Evolutionary conservation across 2,113 vertebrate genomes (phyloP).

Genomic region (Sylvietta virens): DNA sequence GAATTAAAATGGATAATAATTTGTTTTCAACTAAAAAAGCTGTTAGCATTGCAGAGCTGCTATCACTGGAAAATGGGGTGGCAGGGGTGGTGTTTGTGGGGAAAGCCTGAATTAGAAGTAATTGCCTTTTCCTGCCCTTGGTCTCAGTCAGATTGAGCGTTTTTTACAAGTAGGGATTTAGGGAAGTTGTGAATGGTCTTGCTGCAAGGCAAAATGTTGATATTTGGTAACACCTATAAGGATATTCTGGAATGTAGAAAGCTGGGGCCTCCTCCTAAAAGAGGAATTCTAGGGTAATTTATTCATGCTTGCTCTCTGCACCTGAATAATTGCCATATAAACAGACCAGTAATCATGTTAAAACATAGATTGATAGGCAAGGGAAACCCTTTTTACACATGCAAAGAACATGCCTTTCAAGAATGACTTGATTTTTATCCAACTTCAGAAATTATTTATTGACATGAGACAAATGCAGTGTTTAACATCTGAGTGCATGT

Average conservation of each 20-base stretch:
- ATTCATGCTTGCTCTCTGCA: not conserved
- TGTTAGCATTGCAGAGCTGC: not conserved
- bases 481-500: not conserved
- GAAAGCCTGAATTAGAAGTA: not conserved
- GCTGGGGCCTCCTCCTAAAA: not conserved
- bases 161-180: not conserved
- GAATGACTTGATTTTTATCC: not conserved
- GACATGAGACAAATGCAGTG: not conserved
- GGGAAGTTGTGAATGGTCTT: not conserved
- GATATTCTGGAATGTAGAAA: not conserved
- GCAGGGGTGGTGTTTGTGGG: rapidly evolving
- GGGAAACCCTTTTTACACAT: not conserved
- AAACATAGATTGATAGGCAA: not conserved
- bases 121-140: not conserved
- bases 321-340: not conserved
- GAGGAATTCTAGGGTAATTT: not conserved
- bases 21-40: not conserved
- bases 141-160: not conserved
- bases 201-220: not conserved
- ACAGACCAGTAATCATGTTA: not conserved
- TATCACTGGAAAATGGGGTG: not conserved
- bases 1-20: not conserved
- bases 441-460: not conserved
- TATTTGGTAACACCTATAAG: not conserved
- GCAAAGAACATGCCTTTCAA: not conserved